phyloP scores from a whole-genome alignment of 2,797 vertebrate genomes.

The Rhinella marina region DNA sequence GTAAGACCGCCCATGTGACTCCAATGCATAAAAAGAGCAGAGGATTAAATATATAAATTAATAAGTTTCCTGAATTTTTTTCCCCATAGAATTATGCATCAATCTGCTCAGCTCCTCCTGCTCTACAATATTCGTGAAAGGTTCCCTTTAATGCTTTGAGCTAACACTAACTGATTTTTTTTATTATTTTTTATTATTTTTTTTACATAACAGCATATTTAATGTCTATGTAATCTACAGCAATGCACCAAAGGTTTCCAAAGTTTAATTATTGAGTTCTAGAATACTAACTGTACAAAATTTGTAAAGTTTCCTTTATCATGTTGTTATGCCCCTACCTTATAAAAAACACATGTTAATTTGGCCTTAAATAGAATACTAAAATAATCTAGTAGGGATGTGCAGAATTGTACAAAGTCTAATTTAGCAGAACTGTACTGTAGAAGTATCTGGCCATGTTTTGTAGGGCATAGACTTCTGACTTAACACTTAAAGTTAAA shows the following conservation, averaged over 20 bases:
- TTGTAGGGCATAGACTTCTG: not conserved
- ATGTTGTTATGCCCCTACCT: not conserved
- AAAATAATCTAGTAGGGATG: not conserved
- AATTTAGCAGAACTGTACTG: not conserved
- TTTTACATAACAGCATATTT: constrained; percentile 24
- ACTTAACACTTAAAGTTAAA: not conserved
- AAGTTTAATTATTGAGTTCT: constrained; percentile 10
- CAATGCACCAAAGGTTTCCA: constrained; percentile 26
- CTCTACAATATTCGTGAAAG: no score
- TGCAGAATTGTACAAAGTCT: not conserved
- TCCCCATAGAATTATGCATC: no score
- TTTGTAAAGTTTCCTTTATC: not conserved
- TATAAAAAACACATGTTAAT: not conserved
- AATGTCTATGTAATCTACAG: constrained; percentile 29
- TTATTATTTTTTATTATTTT: not conserved
- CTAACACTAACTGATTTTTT: not conserved
- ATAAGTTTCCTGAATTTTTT: no score
- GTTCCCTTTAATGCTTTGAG: not conserved
- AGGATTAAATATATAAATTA: no score
- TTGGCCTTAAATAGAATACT: not conserved
- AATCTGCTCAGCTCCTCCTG: no score
- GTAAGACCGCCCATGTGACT: no score
- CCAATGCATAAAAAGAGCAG: no score
- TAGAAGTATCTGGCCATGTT: not conserved
- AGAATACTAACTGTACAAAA: constrained; percentile 19